phyloP scores from a whole-genome alignment of 2,113 vertebrate species.

The Pteronura brasiliensis region DNA sequence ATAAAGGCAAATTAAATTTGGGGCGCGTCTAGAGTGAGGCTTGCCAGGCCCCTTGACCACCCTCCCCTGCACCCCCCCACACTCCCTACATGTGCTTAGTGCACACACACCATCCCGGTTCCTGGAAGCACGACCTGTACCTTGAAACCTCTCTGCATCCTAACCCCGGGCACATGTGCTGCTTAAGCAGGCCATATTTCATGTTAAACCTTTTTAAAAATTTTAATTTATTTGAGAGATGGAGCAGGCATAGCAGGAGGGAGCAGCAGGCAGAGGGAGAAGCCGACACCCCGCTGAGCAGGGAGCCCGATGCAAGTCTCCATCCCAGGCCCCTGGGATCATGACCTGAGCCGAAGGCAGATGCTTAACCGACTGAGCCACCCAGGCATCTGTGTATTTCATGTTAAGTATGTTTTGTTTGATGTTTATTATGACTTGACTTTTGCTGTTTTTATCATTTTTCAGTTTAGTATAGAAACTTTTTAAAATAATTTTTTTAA shows the following conservation, averaged over 20 bases:
- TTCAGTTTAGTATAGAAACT: not conserved
- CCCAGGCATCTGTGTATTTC: not conserved
- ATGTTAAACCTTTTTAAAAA: not conserved
- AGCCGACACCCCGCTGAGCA: not conserved
- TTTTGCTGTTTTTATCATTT: not conserved
- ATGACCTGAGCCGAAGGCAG: not conserved
- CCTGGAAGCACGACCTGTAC: not conserved
- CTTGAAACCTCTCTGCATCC: accelerated
- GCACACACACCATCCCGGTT: accelerated
- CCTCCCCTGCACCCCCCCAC: not conserved
- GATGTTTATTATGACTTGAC: not conserved
- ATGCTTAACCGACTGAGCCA: not conserved
- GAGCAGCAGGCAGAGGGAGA: not conserved
- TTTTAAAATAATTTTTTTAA: not conserved
- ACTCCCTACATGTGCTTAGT: not conserved
- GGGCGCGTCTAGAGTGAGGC: not conserved
- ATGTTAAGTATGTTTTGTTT: not conserved
- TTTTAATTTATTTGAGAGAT: not conserved
- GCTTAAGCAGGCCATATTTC: not conserved
- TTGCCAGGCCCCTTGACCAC: accelerated
- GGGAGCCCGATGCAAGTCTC: not conserved
- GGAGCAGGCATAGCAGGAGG: not conserved
- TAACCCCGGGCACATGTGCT: not conserved
- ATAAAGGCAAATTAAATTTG: not conserved
- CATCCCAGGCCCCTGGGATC: not conserved